phyloP scores from a whole-genome alignment of 2,113 vertebrate species.

The Pelusios castaneus region DNA sequence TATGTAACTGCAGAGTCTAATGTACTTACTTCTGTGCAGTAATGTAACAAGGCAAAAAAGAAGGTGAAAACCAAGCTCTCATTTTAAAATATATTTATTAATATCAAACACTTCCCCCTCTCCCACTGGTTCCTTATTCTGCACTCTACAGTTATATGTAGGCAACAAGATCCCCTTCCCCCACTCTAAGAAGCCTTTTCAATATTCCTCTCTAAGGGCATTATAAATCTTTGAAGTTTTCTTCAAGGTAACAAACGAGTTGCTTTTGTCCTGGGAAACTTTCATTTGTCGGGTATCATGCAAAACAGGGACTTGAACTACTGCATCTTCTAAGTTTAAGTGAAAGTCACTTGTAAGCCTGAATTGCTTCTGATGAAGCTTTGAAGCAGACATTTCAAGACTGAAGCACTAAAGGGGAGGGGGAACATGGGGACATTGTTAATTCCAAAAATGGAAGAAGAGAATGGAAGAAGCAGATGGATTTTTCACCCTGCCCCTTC shows the following conservation, averaged over 20 bases:
- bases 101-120: not conserved
- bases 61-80: not conserved
- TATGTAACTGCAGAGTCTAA: not conserved
- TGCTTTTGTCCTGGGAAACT: not conserved
- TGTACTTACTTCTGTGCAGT: not conserved
- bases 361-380: not conserved
- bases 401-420: not conserved
- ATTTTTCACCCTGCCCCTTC: constrained; percentile 9
- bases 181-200: not conserved
- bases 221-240: not conserved
- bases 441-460: constrained; percentile 41
- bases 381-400: not conserved
- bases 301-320: not conserved
- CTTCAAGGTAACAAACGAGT: not conserved
- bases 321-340: not conserved
- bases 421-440: not conserved
- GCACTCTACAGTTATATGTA: not conserved
- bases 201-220: not conserved
- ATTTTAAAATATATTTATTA: not conserved
- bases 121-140: not conserved
- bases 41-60: not conserved
- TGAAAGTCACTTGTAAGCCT: not conserved
- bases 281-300: not conserved
- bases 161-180: not conserved
- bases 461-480: not conserved